Conservation (phyloP, 1,140 invertebrate genomes). For the Pseudobourletiella spinata region DNA sequence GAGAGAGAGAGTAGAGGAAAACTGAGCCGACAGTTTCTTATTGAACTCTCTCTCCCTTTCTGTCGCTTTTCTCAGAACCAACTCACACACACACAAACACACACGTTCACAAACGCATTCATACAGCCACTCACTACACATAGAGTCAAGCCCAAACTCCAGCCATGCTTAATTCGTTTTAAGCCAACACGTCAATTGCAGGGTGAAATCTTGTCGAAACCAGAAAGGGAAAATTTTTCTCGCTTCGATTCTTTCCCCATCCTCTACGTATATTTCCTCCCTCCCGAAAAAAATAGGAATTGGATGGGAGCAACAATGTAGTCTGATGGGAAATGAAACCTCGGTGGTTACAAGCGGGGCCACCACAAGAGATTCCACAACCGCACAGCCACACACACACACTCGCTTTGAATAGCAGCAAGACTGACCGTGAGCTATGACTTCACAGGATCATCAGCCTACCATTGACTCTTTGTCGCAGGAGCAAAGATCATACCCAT, state of each 20-base stretch:
- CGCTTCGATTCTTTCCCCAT: constrained; percentile 23
- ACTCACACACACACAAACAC: not conserved
- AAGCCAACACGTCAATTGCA: constrained; percentile 34
- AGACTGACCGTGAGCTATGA: too few species aligned
- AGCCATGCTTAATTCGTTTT: constrained; percentile 30
- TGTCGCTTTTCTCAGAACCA: not conserved
- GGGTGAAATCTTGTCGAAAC: constrained; percentile 27
- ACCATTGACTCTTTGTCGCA: too few species aligned
- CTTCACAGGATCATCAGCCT: too few species aligned
- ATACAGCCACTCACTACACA: not conserved
- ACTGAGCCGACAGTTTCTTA: not conserved
- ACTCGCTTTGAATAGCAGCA: too few species aligned
- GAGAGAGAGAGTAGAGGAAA: not conserved
- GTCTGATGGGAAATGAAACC: too few species aligned
- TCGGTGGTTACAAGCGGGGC: too few species aligned
- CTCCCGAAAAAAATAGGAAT: too few species aligned
- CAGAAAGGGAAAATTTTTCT: constrained; percentile 33
- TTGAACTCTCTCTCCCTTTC: not conserved
- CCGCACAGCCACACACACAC: too few species aligned
- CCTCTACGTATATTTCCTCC: not conserved
- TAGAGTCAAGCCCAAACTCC: not conserved
- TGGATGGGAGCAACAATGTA: too few species aligned
- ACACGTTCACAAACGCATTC: not conserved
- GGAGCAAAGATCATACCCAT: too few species aligned
- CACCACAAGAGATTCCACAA: too few species aligned